Conservation (phyloP, 2,888 invertebrate genomes). For the Melanargia galathea region DNA sequence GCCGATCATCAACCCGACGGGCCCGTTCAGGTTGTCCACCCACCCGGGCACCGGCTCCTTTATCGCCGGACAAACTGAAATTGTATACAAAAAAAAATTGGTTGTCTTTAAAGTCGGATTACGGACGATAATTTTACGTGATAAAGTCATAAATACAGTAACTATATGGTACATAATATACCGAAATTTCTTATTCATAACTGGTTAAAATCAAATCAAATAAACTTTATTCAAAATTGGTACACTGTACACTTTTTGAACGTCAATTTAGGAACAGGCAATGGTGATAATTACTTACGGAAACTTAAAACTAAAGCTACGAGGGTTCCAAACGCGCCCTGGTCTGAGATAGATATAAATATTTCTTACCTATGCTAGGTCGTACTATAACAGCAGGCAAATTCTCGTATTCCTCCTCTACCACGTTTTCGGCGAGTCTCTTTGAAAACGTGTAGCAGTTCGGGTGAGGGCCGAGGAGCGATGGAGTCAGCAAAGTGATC, state of each 20-base stretch:
- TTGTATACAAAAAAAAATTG: neutral
- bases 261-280: too few species aligned
- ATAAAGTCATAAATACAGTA: too few species aligned
- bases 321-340: too few species aligned
- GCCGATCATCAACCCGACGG: conserved; percentile 90
- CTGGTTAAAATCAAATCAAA: too few species aligned
- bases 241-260: too few species aligned
- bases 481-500: conserved; percentile 84
- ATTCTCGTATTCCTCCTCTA: conserved; percentile 87
- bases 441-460: conserved; percentile 98
- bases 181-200: too few species aligned
- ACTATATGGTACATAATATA: too few species aligned
- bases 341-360: neutral
- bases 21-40: conserved; percentile 96
- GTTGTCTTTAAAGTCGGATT: too few species aligned
- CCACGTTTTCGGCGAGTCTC: conserved; percentile 91
- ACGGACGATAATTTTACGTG: too few species aligned
- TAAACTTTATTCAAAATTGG: too few species aligned
- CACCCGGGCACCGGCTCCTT: conserved; percentile 90
- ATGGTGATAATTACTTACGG: too few species aligned
- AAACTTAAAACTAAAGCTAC: too few species aligned
- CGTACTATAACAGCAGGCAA: conserved; percentile 93
- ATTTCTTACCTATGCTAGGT: conserved; percentile 92
- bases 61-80: conserved; percentile 75
- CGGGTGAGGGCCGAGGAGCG: conserved; percentile 89